Base-by-base conservation (phyloP, 2,888 invertebrate species). In the Ophonus ardosiacus region DNA sequence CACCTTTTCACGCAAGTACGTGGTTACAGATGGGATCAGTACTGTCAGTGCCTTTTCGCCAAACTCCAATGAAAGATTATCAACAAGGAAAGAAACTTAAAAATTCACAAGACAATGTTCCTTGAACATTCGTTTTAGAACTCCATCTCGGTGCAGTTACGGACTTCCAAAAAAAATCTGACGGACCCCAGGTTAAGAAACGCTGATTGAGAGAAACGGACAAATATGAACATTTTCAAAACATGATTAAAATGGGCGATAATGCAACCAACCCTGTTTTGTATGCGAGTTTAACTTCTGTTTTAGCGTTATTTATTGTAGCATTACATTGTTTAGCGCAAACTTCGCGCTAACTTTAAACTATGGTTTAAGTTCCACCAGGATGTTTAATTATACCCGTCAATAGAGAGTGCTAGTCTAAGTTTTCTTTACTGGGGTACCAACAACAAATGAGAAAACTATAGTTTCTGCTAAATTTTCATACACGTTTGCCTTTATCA, bases 221-320 rank as follows among this genome's bases (percentile, higher is more conserved):
- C 43, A 71, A 71, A 71, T 71, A 40, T 71, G 17, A 71, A 71
- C 71, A 71, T 43, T 71, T 71, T 68, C n/a, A 68, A 21, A 24
- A 40, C 68, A 43, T 43, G 43, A 68, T 68, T 68, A 68, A 6
- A 38, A 17, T 43, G 18, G 18, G 71, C 8, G 43, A 74, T 68
- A 68, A 31, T 51, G 18, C 71, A 18, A 18, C 71, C 10, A 74
- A 10, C 21, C 17, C 71, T 74, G 71, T 74, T 74, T 43, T 74
- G 17, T 17, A 74, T 10, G 71, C 17, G 43, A 74, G 71, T 74
- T 74, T 74, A 74, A 74, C 71, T 74, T 74, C 71, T 74, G 71
- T 74, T 74, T 74, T 74, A 74, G 51, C 40, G 71, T 74, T 74
- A 74, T 74, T 74, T 74, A 74, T 74, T 43, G 71, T 74, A 74